A percentile compares a stretch with the other conserved stretches of the same genome.
Conservation (phyloP, 2,113 vertebrate genomes). For the Sander vitreus region DNA sequence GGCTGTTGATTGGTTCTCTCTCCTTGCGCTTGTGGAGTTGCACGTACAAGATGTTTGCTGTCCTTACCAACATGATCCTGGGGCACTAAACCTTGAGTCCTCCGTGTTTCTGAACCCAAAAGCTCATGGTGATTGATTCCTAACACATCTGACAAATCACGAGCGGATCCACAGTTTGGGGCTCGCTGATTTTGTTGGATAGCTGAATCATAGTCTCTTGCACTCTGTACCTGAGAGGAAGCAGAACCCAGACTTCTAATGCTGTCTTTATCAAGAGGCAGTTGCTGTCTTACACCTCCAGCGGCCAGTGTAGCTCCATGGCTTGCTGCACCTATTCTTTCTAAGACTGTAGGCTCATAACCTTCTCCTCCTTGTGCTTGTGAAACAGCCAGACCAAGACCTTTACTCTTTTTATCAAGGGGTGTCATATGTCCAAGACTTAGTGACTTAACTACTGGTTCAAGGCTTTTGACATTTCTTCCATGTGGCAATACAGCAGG, state of each 20-base stretch:
- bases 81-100: not conserved
- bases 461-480: slow-evolving; percentile 29
- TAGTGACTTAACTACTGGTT: slow-evolving; percentile 18
- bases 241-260: slow-evolving; percentile 12
- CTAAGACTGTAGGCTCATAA: not conserved
- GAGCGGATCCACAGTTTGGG: slow-evolving; percentile 37
- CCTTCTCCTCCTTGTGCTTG: slow-evolving; percentile 11
- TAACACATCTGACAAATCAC: slow-evolving; percentile 10
- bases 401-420: slow-evolving; percentile 27
- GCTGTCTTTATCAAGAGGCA: slow-evolving; percentile 34
- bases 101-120: slow-evolving; percentile 39
- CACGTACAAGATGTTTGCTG: slow-evolving; percentile 20
- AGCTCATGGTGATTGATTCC: slow-evolving; percentile 15
- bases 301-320: slow-evolving; percentile 21
- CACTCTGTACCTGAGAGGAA: slow-evolving; percentile 9
- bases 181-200: slow-evolving; percentile 8
- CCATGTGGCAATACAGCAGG: slow-evolving; percentile 9
- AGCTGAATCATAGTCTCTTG: slow-evolving; percentile 8
- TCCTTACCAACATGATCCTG: slow-evolving; percentile 10
- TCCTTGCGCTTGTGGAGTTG: slow-evolving; percentile 16
- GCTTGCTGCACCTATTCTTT: slow-evolving; percentile 4
- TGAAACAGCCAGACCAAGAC: slow-evolving; percentile 16
- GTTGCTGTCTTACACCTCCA: not conserved
- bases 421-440: slow-evolving; percentile 15
- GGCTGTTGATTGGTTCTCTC: slow-evolving; percentile 21